These are phyloP conservation scores for Leptopilina clavipes DNA, from an alignment of 1,140 invertebrate genomes.

Conservation along the genomic window DNA sequence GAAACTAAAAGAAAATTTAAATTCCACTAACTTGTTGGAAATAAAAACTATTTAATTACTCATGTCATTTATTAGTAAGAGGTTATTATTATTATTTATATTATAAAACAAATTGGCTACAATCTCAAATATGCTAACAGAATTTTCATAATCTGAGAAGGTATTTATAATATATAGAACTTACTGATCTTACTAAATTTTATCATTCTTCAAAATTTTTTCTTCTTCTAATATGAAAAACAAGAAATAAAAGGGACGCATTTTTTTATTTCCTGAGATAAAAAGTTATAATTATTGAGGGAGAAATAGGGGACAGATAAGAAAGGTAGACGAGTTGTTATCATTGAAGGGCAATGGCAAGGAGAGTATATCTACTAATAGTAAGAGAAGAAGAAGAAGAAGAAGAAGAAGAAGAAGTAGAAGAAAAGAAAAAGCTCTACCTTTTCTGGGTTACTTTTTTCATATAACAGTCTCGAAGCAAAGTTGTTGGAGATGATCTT, in stretches of 20 bases:
- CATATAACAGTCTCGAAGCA: not conserved
- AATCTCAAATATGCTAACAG: no score
- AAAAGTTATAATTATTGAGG: not conserved
- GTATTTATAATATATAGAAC: no score
- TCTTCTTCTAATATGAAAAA: not conserved
- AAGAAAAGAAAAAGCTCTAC: not conserved
- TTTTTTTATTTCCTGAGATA: not conserved
- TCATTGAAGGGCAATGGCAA: not conserved
- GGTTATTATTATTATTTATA: no score
- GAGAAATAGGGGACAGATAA: not conserved
- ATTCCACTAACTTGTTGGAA: not conserved
- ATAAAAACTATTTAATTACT: not conserved
- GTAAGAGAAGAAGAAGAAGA: not conserved
- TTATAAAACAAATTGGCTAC: no score
- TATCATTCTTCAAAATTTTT: no score
- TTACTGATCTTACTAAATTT: no score
- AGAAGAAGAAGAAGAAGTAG: not conserved
- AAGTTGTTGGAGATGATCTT: constrained; percentile 4
- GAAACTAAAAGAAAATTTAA: not conserved
- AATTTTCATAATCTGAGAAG: no score
- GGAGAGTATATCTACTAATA: no score
- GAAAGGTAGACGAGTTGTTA: not conserved
- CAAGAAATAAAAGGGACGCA: not conserved
- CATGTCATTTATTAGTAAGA: no score
- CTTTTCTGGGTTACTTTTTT: not conserved